A percentile compares a stretch with the other conserved stretches of the same genome.
These are phyloP conservation scores for Nemopilema nomurai DNA, from an alignment of 30 jellyfish, hydroid and myxozoan species.

Conservation along the genomic window DNA sequence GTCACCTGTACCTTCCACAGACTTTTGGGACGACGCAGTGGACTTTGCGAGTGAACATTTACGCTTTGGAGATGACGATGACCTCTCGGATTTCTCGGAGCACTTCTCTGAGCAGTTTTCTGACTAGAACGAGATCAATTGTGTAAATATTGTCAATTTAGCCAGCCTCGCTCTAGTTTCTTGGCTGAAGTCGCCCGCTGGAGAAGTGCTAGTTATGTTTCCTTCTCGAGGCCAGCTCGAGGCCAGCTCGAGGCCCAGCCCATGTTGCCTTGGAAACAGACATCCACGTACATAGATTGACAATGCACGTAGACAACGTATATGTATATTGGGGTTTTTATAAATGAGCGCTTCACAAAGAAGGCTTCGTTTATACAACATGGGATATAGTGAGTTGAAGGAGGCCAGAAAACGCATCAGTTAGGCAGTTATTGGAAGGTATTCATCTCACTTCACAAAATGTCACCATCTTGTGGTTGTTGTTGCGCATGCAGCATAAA, in stretches of 20 bases:
- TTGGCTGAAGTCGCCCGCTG: neutral
- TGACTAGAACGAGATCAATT: neutral
- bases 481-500: too few species aligned
- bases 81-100: conserved; percentile 58
- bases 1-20: conserved; percentile 75
- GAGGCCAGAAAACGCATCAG: neutral
- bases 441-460: neutral
- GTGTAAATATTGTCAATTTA: neutral
- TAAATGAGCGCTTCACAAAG: neutral
- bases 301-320: neutral
- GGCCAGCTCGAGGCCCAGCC: neutral
- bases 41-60: conserved; percentile 63
- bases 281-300: neutral
- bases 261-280: neutral
- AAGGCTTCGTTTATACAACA: neutral
- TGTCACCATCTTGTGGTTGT: neutral
- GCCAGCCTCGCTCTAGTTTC: neutral
- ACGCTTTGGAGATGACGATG: conserved; percentile 54
- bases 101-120: conserved; percentile 68
- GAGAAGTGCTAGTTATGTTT: neutral
- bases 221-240: neutral
- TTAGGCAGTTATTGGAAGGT: neutral
- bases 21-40: conserved; percentile 70
- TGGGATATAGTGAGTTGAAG: neutral
- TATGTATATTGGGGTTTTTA: neutral